Evolutionary conservation across 2,888 invertebrate genomes (phyloP).

Genomic region (Acheta domesticus): DNA sequence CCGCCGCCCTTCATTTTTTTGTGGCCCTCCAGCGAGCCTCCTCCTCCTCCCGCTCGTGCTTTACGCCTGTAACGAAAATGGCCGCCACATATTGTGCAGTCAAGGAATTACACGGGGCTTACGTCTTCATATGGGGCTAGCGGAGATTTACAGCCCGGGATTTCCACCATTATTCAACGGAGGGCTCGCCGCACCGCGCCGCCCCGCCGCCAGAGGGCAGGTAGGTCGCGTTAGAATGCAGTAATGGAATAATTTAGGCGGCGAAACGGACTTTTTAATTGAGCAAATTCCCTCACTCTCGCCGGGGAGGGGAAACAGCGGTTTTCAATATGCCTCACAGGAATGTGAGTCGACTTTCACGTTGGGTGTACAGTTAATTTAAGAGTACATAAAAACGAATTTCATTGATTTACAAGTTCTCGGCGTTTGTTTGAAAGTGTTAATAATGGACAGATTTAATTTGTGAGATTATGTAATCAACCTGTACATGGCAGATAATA

Average conservation of each 20-base stretch:
- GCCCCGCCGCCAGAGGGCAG: not conserved
- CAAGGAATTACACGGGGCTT: constrained; percentile 6
- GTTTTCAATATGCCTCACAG: not conserved
- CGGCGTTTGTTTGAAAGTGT: too few relatives aligned
- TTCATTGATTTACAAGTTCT: too few relatives aligned
- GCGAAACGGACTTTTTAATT: not conserved
- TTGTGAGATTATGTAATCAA: too few relatives aligned
- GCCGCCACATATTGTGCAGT: constrained; percentile 18
- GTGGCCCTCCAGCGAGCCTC: not conserved
- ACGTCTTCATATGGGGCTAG: constrained; percentile 18
- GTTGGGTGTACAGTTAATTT: too few relatives aligned
- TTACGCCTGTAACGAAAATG: constrained; percentile 18
- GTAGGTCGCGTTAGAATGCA: not conserved
- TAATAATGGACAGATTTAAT: too few relatives aligned
- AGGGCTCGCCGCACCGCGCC: not conserved
- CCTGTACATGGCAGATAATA: too few relatives aligned
- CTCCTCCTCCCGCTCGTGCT: not conserved
- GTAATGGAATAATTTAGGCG: not conserved
- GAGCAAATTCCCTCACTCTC: not conserved
- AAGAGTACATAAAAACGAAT: too few relatives aligned
- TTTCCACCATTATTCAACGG: not conserved
- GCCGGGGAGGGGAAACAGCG: not conserved
- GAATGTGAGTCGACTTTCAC: not conserved
- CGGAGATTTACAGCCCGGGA: not conserved
- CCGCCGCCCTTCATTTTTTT: constrained; percentile 7